Base-by-base conservation (phyloP, 2,797 vertebrate species). In the Darevskia nairensis region DNA sequence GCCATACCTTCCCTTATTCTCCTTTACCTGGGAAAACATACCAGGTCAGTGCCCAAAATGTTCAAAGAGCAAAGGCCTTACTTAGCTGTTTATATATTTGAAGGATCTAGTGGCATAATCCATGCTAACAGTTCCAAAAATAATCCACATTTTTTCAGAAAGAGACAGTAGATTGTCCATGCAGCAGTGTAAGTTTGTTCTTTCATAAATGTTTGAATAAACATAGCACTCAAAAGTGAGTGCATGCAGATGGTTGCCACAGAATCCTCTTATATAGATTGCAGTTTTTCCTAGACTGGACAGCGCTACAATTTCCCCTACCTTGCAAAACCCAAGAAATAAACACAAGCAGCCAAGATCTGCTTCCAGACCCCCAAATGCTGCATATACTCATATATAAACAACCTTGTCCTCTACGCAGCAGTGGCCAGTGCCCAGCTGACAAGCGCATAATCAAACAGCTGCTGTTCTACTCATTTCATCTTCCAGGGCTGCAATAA, bases 371-470 rank as follows among this genome's bases (percentile, higher is more conserved):
- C 78, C 87, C 86, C 44, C 61, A 59, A 84, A 88, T 90, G 64
- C 72, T 41, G 35, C 85, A 86, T 50, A 41, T 19, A 82, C 68
- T 89, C 91, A 19, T 35, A 23, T 88, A 88, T 86, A 80, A 71
- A 84, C 88, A 76, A n/a, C 87, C 85, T 64, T 69, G 81, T 77
- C 13, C 13, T 21, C 50, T 66, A 3, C 2, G 32, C n/a, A 1
- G 88, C 83, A 72, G 89, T 72, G 0, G 68, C 90, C 39, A 78
- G 75, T 91, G 83, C 25, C 15, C 71, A 59, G 21, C 76, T 32
- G 55, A 89, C 32, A 80, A 76, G 80, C 2, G 84, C 83, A 93
- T 90, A 87, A 89, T 35, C 89, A 82, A 74, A n/a, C 71, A 69
- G 80, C 82, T 74, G n/a, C 76, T 46, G 85, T 90, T 79, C 68